Conservation (phyloP, 1,140 invertebrate genomes). For the Lerema accius region DNA sequence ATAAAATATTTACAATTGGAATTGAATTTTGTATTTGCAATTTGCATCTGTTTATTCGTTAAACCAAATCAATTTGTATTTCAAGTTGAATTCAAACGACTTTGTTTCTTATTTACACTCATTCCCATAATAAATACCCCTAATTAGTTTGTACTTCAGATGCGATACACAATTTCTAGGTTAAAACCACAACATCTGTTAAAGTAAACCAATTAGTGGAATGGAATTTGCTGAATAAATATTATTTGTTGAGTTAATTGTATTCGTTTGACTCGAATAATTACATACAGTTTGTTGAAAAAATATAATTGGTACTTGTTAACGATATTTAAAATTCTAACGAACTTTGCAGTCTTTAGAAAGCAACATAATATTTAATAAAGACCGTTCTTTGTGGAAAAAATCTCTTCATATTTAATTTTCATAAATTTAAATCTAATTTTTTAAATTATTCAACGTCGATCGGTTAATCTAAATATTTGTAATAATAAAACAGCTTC, state of each 20-base stretch:
- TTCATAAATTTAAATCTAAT: background rate
- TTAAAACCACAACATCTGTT: constrained; percentile 33
- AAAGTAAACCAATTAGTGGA: constrained; percentile 30
- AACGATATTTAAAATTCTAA: constrained; percentile 3
- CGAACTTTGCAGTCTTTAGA: constrained; percentile 3
- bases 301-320: constrained; percentile 22
- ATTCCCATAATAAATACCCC: constrained; percentile 27
- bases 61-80: constrained; percentile 28
- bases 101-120: constrained; percentile 34
- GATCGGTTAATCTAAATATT: too few relatives aligned
- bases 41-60: constrained; percentile 22
- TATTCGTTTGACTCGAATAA: constrained; percentile 10
- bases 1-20: constrained; percentile 25
- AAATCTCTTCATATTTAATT: background rate
- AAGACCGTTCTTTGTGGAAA: background rate
- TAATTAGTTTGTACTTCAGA: constrained; percentile 34
- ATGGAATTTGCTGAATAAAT: constrained; percentile 21
- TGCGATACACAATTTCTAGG: constrained; percentile 30
- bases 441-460: too few relatives aligned
- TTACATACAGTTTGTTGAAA: constrained; percentile 12
- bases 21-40: constrained; percentile 22
- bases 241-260: constrained; percentile 24
- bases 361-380: background rate
- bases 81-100: constrained; percentile 22
- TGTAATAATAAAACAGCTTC: too few relatives aligned